Evolutionary conservation across 2,113 vertebrate genomes (phyloP), one percentile per base, ranked within the genome.

Genomic region (Oreochromis aureus): DNA sequence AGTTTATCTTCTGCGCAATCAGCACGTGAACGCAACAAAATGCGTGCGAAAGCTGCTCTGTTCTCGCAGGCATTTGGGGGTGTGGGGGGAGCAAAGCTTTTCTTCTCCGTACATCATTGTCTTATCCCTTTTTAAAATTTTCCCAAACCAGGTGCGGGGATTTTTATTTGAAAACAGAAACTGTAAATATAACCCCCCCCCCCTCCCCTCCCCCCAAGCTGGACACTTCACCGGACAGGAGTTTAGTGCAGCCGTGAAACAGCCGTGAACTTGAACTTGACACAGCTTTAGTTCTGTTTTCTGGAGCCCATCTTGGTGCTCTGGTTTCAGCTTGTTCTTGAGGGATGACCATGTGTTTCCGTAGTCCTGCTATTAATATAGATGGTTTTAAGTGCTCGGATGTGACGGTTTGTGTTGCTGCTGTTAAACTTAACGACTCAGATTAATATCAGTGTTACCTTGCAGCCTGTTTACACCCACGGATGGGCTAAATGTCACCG

Each of bases 221-320:
- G 76, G 19, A 56, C 86, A 89, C 61, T 87, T 73, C 54, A 83
- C 36, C 54, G 79, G 61, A 81, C 78, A 80, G 46, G 71, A 15
- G 80, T 85, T 32, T 69, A 80, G 32, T 86, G 80, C 44, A 59
- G 71, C 44, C 44, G 30, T 61, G 54, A 83, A 55, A 61, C 86
- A 93, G 90, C 89, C 86, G 56, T 97, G 97, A 97, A 97, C 97
- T 97, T 97, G 95, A 93, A 92, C 83, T 92, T 95, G 92, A 95
- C 93, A 86, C 13, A 39, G 88, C 56, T 86, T 39, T 63, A 8
- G 53, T 80, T 32, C 34, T 34, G 3, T 44, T 41, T 58, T 71
- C 81, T 81, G 24, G 48, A 78, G 46, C 58, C 39, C 7, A 58
- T 79, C 85, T 58, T 7, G 5, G 3, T 44, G 86, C 71, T 89